Evolutionary conservation across 2,797 vertebrate species (phyloP).

Genomic region (Anableps anableps): DNA sequence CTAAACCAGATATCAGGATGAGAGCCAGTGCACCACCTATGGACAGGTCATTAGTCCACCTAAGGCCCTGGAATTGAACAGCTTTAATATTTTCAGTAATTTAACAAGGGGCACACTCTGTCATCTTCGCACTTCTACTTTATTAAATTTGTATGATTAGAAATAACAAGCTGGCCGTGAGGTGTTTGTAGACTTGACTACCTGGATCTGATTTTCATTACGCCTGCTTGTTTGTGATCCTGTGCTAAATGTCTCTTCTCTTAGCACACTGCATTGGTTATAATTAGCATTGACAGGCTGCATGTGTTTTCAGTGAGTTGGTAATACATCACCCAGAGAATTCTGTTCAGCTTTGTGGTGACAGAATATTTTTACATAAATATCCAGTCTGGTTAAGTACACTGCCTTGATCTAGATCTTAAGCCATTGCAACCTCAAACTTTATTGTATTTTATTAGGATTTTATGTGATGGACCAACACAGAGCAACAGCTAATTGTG

Average conservation of each 20-base stretch:
- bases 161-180: neutral
- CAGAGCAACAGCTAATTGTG: neutral
- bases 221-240: neutral
- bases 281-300: neutral
- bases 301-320: neutral
- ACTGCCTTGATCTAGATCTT: neutral
- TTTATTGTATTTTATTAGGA: neutral
- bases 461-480: neutral
- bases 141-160: conserved; percentile 2
- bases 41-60: neutral
- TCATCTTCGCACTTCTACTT: neutral
- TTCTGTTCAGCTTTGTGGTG: neutral
- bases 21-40: neutral
- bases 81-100: neutral
- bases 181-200: neutral
- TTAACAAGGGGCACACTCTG: neutral
- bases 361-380: neutral
- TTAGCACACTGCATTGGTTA: neutral
- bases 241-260: neutral
- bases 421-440: neutral
- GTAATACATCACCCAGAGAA: neutral
- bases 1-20: neutral
- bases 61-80: neutral
- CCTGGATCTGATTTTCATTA: neutral
- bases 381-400: neutral